phyloP scores from a whole-genome alignment of 2,888 invertebrate species.

The Chalcis sispes region DNA sequence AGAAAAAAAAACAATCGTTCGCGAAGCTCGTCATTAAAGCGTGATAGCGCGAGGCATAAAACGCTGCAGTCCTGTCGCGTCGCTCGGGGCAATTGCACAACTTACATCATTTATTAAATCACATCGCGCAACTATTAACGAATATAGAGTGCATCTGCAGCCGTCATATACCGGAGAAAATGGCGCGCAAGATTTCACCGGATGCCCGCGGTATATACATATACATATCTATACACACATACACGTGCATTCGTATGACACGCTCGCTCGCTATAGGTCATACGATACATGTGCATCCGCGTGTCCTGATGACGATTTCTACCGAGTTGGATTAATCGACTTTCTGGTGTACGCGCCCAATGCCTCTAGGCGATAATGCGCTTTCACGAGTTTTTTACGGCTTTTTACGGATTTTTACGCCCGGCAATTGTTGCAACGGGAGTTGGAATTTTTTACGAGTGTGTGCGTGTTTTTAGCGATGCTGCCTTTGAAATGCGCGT shows the following conservation, averaged over 20 bases:
- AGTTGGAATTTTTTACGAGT: too few species aligned
- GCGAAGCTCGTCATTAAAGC: neutral
- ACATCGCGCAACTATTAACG: slow-evolving; percentile 21
- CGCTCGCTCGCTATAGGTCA: slow-evolving; percentile 30
- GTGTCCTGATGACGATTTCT: slow-evolving; percentile 36
- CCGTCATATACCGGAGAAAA: slow-evolving; percentile 18
- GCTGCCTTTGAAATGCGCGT: too few species aligned
- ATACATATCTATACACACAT: neutral
- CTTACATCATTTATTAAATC: slow-evolving; percentile 39
- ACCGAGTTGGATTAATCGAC: slow-evolving; percentile 26
- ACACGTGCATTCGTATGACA: slow-evolving; percentile 31
- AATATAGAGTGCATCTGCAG: neutral
- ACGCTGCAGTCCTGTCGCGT: slow-evolving; percentile 6
- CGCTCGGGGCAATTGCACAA: slow-evolving; percentile 27
- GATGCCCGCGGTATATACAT: slow-evolving; percentile 21
- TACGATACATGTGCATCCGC: slow-evolving; percentile 38
- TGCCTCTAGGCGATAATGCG: neutral
- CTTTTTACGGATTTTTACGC: too few species aligned
- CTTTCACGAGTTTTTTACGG: too few species aligned
- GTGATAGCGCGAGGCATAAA: slow-evolving; percentile 26
- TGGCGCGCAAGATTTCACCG: slow-evolving; percentile 36
- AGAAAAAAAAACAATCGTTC: too few species aligned
- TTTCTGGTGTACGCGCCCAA: slow-evolving; percentile 8
- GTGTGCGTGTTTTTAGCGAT: slow-evolving; percentile 9
- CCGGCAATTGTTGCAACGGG: too few species aligned